A percentile compares a stretch with the other conserved stretches of the same genome.
These are phyloP conservation scores for Papilio polyxenes DNA, from an alignment of 1,140 invertebrate species.

Conservation along the genomic window DNA sequence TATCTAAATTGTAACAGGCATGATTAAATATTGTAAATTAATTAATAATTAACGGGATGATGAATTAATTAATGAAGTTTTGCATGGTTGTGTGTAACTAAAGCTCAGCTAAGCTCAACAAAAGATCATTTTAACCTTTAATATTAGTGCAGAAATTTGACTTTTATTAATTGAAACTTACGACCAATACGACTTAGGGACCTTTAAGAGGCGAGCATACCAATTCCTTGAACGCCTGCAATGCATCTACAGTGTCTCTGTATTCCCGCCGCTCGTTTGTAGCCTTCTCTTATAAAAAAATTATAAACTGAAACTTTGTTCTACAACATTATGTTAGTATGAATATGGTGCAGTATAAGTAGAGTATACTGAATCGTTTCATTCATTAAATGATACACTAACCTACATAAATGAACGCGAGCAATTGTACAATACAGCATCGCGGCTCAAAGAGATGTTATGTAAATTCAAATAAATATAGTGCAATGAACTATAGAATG, in stretches of 20 bases:
- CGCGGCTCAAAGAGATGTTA: constrained; percentile 48
- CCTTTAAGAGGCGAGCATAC: no score
- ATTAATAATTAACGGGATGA: neutral
- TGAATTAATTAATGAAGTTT: neutral
- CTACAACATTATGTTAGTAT: neutral
- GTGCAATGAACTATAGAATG: constrained; percentile 40
- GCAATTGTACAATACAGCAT: constrained; percentile 42
- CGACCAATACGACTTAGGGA: no score
- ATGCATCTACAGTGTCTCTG: no score
- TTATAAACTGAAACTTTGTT: no score
- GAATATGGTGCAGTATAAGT: neutral
- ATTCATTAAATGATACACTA: constrained; percentile 34
- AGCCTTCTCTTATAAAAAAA: no score
- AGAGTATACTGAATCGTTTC: neutral
- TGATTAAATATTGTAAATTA: neutral
- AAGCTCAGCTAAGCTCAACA: no score
- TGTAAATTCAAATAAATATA: constrained; percentile 49
- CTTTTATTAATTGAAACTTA: no score
- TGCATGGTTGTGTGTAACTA: neutral
- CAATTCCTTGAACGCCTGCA: no score
- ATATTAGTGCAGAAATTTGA: no score
- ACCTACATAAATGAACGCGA: constrained; percentile 35
- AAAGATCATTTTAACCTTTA: no score
- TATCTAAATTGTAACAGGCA: neutral
- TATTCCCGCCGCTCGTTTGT: no score